Evolutionary conservation across 2,888 invertebrate genomes (phyloP).

Genomic region (Scaptomyza reducta): DNA sequence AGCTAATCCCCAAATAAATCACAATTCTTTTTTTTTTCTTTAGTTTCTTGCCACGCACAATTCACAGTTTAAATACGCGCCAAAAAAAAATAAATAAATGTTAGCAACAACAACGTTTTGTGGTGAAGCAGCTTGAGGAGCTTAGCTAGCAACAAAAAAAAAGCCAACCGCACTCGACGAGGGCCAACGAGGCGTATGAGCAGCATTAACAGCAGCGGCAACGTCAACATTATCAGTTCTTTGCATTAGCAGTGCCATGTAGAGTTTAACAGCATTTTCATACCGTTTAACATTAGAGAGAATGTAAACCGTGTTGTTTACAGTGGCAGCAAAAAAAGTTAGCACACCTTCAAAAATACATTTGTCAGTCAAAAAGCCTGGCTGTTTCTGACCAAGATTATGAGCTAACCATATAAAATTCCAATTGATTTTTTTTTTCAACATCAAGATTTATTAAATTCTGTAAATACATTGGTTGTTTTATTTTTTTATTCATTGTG

Average conservation of each 20-base stretch:
- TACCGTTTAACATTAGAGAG: neutral
- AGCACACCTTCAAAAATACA: neutral
- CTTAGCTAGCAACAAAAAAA: constrained; percentile 6
- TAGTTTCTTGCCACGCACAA: neutral
- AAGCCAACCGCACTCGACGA: constrained; percentile 71
- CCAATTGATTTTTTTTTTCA: too few species aligned
- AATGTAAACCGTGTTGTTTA: neutral
- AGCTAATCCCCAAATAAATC: constrained; percentile 3
- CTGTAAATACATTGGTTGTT: neutral
- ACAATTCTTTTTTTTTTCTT: constrained; percentile 12
- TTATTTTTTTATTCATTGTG: neutral
- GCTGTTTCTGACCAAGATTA: too few species aligned
- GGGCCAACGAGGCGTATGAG: constrained; percentile 80
- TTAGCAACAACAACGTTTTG: constrained; percentile 9
- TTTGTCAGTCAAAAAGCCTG: neutral
- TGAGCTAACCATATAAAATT: too few species aligned
- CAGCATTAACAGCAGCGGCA: constrained; percentile 22
- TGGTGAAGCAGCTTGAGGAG: constrained; percentile 16
- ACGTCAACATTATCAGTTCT: constrained; percentile 8
- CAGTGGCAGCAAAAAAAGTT: neutral
- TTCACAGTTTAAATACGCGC: constrained; percentile 52
- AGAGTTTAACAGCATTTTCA: constrained; percentile 5
- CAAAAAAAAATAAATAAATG: constrained; percentile 20
- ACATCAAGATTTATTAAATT: constrained; percentile 3
- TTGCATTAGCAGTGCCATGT: constrained; percentile 4